Base-by-base conservation (phyloP, 2,888 invertebrate genomes). In the Drosophila neutralis region DNA sequence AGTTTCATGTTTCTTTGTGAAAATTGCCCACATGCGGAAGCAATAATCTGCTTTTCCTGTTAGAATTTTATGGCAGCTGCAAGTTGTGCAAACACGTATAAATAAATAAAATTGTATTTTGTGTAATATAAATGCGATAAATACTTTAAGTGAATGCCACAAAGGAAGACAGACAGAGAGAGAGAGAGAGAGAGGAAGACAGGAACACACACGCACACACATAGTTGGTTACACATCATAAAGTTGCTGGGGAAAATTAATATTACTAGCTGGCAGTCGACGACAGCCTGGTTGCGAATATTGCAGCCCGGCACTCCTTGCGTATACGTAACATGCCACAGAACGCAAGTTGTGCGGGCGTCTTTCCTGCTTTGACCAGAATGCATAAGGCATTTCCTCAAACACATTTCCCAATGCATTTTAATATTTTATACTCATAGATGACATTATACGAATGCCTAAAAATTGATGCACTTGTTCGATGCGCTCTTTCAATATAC, bases 41-140 rank as follows among this genome's bases (percentile, higher is more conserved):
- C 79, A 88, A 88, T 85, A 85, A 88, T 88, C 86, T 73, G 79
- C 73, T 79, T 77, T 79, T 80, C 78, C 73, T 75, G 67, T 75
- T 72, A 74, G 69, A 60, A 75, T 83, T 79, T 81, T 59, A 66
- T 69, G 52, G 60, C 45, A 77, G 67, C 57, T 54, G 57, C 65
- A 68, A 57, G 48, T 66, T 69, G 57, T 48, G 57, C 70, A 68
- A 69, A 57, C 77, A 80, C 58, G 69, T 67, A 78, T 73, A 78
- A 73, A 78, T 79, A 81, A 75, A 81, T 75, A 51, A 45, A 45
- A 45, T 45, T 67, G 5, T 6, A 71, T 62, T 54, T 70, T 74
- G 58, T 40, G 27, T 21, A 69, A 64, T 70, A 73, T 80, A 85
- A 79, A 82, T 82, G 67, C 60, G 42, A 35, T 79, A 65, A 78